A percentile compares a stretch with the other conserved stretches of the same genome.
Evolutionary conservation across 2,113 vertebrate genomes (phyloP).

Genomic region (Plectropomus leopardus): DNA sequence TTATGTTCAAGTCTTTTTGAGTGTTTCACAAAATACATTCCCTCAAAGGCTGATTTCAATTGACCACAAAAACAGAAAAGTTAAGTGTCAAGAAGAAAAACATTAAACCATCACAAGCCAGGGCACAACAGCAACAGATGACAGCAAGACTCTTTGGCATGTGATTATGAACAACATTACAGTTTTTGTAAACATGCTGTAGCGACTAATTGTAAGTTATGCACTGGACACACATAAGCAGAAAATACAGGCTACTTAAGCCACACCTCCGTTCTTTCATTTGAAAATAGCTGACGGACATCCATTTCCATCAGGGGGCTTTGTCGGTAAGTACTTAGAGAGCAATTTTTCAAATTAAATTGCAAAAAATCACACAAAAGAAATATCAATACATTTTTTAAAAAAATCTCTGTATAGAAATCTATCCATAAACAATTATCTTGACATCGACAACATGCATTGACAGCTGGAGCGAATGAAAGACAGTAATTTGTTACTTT

Average conservation of each 20-base stretch:
- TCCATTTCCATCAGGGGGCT: constrained; percentile 89
- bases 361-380: constrained; percentile 50
- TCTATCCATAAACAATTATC: constrained; percentile 29
- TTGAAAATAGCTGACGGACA: constrained; percentile 86
- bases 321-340: constrained; percentile 80
- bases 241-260: constrained; percentile 35
- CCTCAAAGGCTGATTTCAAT: constrained; percentile 74
- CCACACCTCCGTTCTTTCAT: constrained; percentile 76
- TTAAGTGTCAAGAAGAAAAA: constrained; percentile 32
- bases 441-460: constrained; percentile 9
- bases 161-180: constrained; percentile 43
- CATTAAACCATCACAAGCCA: constrained; percentile 12
- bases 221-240: constrained; percentile 51
- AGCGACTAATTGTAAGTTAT: constrained; percentile 59
- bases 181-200: constrained; percentile 69
- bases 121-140: constrained; percentile 44
- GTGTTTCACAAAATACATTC: constrained; percentile 87
- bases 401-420: constrained; percentile 38
- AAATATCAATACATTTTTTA: constrained; percentile 58
- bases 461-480: constrained; percentile 51
- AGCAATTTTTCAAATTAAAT: constrained; percentile 86
- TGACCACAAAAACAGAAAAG: constrained; percentile 56
- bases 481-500: constrained; percentile 43
- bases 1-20: constrained; percentile 84
- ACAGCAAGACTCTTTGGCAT: constrained; percentile 36